Conservation (phyloP, 2,113 vertebrate species). For the Hipposideros armiger region DNA sequence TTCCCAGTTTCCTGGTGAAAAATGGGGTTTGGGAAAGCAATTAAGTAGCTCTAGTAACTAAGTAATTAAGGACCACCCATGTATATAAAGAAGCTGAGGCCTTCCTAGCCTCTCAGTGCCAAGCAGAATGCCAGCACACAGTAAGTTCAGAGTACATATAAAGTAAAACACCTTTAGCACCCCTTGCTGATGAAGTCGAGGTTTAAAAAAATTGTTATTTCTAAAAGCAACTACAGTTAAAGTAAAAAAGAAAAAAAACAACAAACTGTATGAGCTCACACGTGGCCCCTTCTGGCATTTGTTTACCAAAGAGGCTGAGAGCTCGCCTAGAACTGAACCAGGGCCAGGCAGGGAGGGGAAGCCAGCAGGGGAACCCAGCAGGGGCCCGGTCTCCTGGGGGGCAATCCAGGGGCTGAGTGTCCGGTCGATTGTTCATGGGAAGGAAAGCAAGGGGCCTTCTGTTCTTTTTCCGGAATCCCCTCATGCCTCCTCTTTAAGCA, state of each 20-base stretch:
- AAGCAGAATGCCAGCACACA: no score
- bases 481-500: conserved; percentile 13
- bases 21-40: not conserved
- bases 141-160: not conserved
- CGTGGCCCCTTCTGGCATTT: not conserved
- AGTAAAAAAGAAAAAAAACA: not conserved
- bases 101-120: not conserved
- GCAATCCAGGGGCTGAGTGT: conserved; percentile 43
- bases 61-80: not conserved
- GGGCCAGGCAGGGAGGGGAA: not conserved
- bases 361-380: not conserved
- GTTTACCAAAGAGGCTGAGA: not conserved
- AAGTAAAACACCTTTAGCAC: not conserved
- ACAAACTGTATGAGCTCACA: not conserved
- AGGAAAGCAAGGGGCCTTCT: conserved; percentile 50
- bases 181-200: not conserved
- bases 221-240: not conserved
- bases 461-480: conserved; percentile 5
- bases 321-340: conserved; percentile 55
- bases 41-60: not conserved
- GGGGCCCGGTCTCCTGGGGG: conserved; percentile 63
- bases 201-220: not conserved
- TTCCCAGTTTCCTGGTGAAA: not conserved
- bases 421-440: conserved; percentile 69
- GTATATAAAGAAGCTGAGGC: not conserved